Evolutionary conservation across 2,113 vertebrate genomes (phyloP), one percentile per base, ranked within the genome.

Genomic region (Ornithorhynchus anatinus): DNA sequence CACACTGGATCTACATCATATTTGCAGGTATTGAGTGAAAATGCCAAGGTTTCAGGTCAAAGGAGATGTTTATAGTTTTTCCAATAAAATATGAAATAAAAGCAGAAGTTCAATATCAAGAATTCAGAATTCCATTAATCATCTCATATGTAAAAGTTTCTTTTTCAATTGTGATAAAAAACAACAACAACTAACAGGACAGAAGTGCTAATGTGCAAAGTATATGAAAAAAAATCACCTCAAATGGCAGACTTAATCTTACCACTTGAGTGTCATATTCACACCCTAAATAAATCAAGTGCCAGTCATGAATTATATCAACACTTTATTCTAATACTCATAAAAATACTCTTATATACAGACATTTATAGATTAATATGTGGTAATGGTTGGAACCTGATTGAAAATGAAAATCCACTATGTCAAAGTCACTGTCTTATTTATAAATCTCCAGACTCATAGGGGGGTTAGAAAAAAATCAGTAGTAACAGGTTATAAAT

Each of bases 181-280:
- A 54, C 54, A n/a, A n/a, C n/a, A n/a, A 38, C n/a, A 64, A 70
- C 20, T 66, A 62, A 72, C 69, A 72, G 67, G 59, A 72, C 69
- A 72, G 67, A 52, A 20, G 45, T 40, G 33, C 64, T 20, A 74
- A 39, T 2, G n/a, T 72, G 69, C 66, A 19, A 52, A 12, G 29
- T 48, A 48, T 22, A n/a, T 69, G 7, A 20, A 22, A 72, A 72
- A 23, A 79, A 63, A 3, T 54, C 31, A 72, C 56, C 63, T 64
- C 76, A 74, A 54, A 72, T 40, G 29, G 17, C 22, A 63, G 27
- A 4, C 82, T 84, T 86, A 82, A 81, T 75, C 67, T 48, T 52
- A 37, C 61, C 63, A 84, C 51, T 75, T 59, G 72, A 77, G 77
- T 72, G 0, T 64, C 61, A 64, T 76, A 70, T 27, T 40, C 40